Evolutionary conservation across 2,797 vertebrate species (phyloP), one percentile per base, ranked within the genome.

Genomic region (Sebastes jordani): DNA sequence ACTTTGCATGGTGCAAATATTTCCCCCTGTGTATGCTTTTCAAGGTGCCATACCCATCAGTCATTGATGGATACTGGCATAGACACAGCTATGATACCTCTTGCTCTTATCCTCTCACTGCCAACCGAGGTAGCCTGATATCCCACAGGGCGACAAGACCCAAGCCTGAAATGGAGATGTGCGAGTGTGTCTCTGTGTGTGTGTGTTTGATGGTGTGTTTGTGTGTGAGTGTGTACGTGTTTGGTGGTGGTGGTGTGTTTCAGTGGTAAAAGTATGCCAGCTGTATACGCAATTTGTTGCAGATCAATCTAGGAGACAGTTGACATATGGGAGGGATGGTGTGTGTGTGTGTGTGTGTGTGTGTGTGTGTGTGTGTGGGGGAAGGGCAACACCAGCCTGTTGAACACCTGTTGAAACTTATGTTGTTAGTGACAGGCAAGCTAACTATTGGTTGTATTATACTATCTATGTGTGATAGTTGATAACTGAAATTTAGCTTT

Each of bases 331-430:
- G 81, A 76, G 72, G 55, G 46, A n/a, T 30, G 68, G 78, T 42
- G 36, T 29, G 74, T 58, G 71, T 70, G 16, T 18, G 67, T n/a
- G 78, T 56, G 36, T 34, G 76, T 60, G 68, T 60, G 36, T 29
- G 74, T 54, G 71, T 70, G 60, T 34, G 14, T n/a, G 67, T 23
- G 78, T 56, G 36, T 29, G 76, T 60, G 89, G 89, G 88, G 92
- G 92, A 81, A 72, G 85, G 86, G 89, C 56, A 76, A 72, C 76
- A 81, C 74, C 64, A 74, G 74, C 82, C 46, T 23, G 64, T 14
- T 38, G 36, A 75, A 94, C 95, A 96, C 95, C 95, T 95, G 95
- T 95, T 95, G 92, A 92, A 88, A 81, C 85, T 32, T 83, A 84
- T 93, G 87, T 85, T 88, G 29, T 20, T 23, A 71, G 74, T 92